Percentiles rank a stretch among this genome's conserved stretches.
Evolutionary conservation across 2,113 vertebrate species (phyloP).

Genomic region (Ranitomeya variabilis): DNA sequence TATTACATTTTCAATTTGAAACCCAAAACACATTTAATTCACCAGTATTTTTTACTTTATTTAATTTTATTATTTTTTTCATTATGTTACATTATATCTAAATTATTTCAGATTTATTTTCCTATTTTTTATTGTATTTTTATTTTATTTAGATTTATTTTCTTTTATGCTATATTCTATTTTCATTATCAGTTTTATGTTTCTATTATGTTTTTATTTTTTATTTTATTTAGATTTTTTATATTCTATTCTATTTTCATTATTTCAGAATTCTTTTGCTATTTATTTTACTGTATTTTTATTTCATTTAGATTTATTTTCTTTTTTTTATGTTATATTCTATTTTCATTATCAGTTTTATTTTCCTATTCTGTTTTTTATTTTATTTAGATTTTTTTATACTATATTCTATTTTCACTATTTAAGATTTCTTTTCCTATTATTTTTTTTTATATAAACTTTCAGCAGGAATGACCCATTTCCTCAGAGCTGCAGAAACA

Average conservation of each 20-base stretch:
- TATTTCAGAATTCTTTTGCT: no score
- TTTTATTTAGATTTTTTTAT: no score
- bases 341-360: background rate
- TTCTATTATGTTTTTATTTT: no score
- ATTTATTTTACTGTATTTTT: background rate
- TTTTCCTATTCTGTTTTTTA: no score
- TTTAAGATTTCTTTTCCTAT: no score
- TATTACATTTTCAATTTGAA: no score
- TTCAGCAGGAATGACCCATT: slow-evolving; percentile 15
- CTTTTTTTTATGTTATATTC: background rate
- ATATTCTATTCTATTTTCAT: no score
- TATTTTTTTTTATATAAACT: background rate
- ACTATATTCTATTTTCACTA: no score
- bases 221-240: no score
- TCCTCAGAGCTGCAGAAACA: slow-evolving; percentile 34
- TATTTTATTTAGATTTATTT: background rate
- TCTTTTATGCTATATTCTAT: background rate
- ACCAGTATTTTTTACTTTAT: background rate
- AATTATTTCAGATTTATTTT: no score
- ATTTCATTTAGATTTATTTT: background rate
- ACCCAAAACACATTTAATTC: background rate
- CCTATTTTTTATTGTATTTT: no score
- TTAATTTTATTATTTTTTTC: background rate
- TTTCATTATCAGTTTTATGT: background rate
- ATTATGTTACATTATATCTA: no score